Evolutionary conservation across 2,888 invertebrate genomes (phyloP).

Genomic region (Taenaris catops): DNA sequence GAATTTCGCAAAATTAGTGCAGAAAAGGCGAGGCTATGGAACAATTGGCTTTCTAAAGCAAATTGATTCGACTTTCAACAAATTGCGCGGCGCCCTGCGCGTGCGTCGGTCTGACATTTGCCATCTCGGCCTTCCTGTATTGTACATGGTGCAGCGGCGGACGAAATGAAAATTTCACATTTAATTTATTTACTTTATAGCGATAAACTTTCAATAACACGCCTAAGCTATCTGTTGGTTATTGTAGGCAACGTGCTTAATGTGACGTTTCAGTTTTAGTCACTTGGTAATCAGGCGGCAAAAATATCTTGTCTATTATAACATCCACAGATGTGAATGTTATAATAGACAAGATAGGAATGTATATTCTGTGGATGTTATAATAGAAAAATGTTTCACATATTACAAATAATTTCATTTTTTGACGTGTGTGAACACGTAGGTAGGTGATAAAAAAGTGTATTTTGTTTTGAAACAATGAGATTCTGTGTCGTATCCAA

Average conservation of each 20-base stretch:
- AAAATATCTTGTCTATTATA: background rate
- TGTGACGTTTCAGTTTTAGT: too few relatives aligned
- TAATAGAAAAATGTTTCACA: too few relatives aligned
- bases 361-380: too few relatives aligned
- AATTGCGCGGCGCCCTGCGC: slow-evolving; percentile 45
- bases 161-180: slow-evolving; percentile 9
- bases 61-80: slow-evolving; percentile 74
- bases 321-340: too few relatives aligned
- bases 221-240: too few relatives aligned
- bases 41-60: slow-evolving; percentile 70
- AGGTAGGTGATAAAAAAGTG: background rate
- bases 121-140: slow-evolving; percentile 37
- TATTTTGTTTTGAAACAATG: background rate
- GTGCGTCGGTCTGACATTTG: slow-evolving; percentile 49
- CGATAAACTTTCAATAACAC: too few relatives aligned
- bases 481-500: background rate
- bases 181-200: slow-evolving; percentile 9
- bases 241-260: too few relatives aligned
- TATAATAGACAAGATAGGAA: too few relatives aligned
- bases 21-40: slow-evolving; percentile 42
- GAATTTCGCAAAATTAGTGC: slow-evolving; percentile 34
- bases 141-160: slow-evolving; percentile 18
- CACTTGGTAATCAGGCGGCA: background rate
- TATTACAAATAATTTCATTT: too few relatives aligned
- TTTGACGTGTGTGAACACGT: background rate